A percentile compares a stretch with the other conserved stretches of the same genome.
Conservation (phyloP, 1,140 invertebrate species). For the Hirudo medicinalis region DNA sequence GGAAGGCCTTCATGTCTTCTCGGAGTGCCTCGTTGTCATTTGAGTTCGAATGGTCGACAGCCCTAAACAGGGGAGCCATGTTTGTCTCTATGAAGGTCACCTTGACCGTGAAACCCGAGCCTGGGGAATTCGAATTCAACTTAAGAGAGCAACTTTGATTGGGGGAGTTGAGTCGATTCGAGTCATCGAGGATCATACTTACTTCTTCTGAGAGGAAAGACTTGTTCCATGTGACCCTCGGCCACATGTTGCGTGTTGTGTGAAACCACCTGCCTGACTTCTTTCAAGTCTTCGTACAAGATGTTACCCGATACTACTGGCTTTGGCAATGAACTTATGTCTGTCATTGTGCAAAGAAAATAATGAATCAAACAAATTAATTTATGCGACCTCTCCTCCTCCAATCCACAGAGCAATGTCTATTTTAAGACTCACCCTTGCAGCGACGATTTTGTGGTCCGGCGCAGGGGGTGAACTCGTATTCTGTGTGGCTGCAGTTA, state of each 20-base stretch:
- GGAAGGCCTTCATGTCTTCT: conserved; percentile 12
- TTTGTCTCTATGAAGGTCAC: conserved; percentile 20
- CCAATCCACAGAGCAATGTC: too few species aligned
- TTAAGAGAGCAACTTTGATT: too few species aligned
- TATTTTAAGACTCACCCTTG: conserved; percentile 12
- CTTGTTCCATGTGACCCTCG: not conserved
- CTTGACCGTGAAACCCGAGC: conserved; percentile 16
- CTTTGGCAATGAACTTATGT: conserved; percentile 13
- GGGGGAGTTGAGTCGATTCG: too few species aligned
- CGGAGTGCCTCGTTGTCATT: conserved; percentile 24
- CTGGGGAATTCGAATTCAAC: conserved; percentile 8
- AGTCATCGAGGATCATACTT: not conserved
- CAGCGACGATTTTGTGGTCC: conserved; percentile 17
- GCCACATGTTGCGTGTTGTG: conserved; percentile 12
- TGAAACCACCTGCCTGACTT: conserved; percentile 13
- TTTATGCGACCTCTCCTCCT: too few species aligned
- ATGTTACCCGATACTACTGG: conserved; percentile 15
- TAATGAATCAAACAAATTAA: not conserved
- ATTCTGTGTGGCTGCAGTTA: conserved; percentile 10
- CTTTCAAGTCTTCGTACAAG: conserved; percentile 19
- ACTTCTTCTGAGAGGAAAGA: conserved; percentile 4
- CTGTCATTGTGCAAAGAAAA: not conserved
- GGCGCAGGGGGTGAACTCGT: conserved; percentile 14
- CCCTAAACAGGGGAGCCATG: conserved; percentile 22
- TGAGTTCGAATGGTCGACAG: conserved; percentile 21